Evolutionary conservation across 2,888 invertebrate genomes (phyloP), one percentile per base, ranked within the genome.

Genomic region (Chrysolina americana): DNA sequence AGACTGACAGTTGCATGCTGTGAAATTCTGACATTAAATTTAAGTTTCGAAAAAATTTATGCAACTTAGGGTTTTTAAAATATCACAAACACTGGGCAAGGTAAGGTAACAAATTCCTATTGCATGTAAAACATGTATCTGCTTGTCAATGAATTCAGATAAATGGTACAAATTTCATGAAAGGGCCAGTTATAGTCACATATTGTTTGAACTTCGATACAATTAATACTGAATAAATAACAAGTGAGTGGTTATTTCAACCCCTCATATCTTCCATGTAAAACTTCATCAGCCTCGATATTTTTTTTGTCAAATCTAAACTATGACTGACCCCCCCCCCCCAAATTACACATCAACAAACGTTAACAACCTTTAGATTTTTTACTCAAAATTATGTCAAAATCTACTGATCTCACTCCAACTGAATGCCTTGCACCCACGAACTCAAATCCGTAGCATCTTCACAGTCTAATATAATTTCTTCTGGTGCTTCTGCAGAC

Each of bases 371-470:
- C 59, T 28, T n/a, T 59, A 36, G 9, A 59, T 17, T 59, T 56
- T 59, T n/a, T 59, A 59, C 48, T 44, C 28, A 5, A 11, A n/a
- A 19, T 28, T 13, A 19, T 11, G 13, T 41, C 53, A 10, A 11
- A 17, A 28, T 17, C 1, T 10, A 65, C 21, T 8, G 28, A 28
- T 64, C 74, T 85, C 89, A 93, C 81, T 94, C 93, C 80, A 96
- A 89, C 75, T 94, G 92, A 85, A 96, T 95, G 79, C 96, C 95
- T 89, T 95, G 94, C 86, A 96, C 95, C 96, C 96, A 96, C 41
- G 95, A 93, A 85, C 94, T 94, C 74, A 96, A 90, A 87, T 96
- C 96, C 81, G 92, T 93, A 71, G 93, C 93, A 71, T 93, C 93
- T 62, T 93, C 91, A 81, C 94, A 94, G 83, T 94, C 93, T 78